A percentile compares a stretch with the other conserved stretches of the same genome.
phyloP scores from a whole-genome alignment of 2,888 invertebrate genomes.

The Drosophila tanythrix region DNA sequence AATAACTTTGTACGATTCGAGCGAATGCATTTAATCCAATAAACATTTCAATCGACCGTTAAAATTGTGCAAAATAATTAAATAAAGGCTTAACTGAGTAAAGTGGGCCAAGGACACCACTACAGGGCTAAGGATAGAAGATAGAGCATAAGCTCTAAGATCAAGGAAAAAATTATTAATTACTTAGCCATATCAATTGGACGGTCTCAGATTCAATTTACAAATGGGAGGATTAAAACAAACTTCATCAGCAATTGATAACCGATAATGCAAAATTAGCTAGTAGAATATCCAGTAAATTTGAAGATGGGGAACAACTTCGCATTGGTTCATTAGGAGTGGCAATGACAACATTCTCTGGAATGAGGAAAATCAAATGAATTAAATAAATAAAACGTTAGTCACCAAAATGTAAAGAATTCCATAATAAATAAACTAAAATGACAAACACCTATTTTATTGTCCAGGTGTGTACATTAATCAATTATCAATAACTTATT shows the following conservation, averaged over 20 bases:
- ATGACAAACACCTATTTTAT: background rate
- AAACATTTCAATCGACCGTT: slow-evolving; percentile 18
- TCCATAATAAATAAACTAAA: background rate
- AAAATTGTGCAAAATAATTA: background rate
- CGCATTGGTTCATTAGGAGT: background rate
- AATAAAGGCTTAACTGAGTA: background rate
- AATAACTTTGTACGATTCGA: slow-evolving; percentile 32
- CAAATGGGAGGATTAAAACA: too few relatives aligned
- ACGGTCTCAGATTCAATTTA: background rate
- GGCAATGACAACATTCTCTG: background rate
- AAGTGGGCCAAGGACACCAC: background rate
- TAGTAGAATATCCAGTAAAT: background rate
- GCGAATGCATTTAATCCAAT: slow-evolving; percentile 18
- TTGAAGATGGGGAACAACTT: background rate
- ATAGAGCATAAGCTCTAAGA: background rate
- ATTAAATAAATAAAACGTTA: background rate
- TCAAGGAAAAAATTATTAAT: background rate
- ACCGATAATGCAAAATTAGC: background rate
- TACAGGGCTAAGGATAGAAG: background rate
- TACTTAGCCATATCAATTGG: background rate
- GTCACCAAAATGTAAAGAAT: background rate
- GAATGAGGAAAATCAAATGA: background rate
- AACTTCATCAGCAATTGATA: too few relatives aligned
- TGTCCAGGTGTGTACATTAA: background rate
- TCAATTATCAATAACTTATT: background rate